Base-by-base conservation (phyloP, 2,113 vertebrate species). In the Tetraodon nigroviridis region DNA sequence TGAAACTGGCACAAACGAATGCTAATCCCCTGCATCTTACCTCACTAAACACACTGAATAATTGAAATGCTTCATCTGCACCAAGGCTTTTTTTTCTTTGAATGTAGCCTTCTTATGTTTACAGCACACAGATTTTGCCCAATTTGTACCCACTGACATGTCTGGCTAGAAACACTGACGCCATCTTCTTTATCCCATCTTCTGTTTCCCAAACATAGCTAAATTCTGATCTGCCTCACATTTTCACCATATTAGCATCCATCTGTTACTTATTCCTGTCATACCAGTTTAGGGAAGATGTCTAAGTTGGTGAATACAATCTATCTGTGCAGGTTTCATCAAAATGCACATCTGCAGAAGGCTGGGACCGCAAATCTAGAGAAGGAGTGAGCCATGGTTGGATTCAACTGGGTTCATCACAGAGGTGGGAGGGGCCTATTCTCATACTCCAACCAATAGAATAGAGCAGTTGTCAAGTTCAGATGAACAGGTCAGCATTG, bases 101-200 rank as follows among this genome's bases (percentile, higher is more conserved):
- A 37, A 37, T 37, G 32, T 37, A 21, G 41, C 48, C 44, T n/a
- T 16, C 16, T 44, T 51, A 16, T 53, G 59, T 64, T 76, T 63
- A 58, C 17, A 69, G 54, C 58, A 18, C 19, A 46, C 51, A 57
- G 41, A 60, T 68, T 67, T 63, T n/a, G 61, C 73, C 74, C 58
- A 75, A 71, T 65, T 32, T 14, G 27, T 24, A 57, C 61, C 78
- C 76, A 74, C 75, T 69, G 72, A 56, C 70, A 47, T 58, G 63
- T 69, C 70, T 87, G 79, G 67, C 58, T 45, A 44, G 24, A 73
- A 82, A 83, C 60, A 73, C 48, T 59, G 50, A 57, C 50, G 44
- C 46, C 5, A 1, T 27, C 24, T 27, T 27, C 24, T 27, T 27
- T 27, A 27, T 27, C 24, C 18, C 51, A 83, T 83, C 64, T 53